These are phyloP conservation scores for Cordylochernes scorpioides DNA, from an alignment of 2,888 invertebrate genomes.

Conservation along the genomic window DNA sequence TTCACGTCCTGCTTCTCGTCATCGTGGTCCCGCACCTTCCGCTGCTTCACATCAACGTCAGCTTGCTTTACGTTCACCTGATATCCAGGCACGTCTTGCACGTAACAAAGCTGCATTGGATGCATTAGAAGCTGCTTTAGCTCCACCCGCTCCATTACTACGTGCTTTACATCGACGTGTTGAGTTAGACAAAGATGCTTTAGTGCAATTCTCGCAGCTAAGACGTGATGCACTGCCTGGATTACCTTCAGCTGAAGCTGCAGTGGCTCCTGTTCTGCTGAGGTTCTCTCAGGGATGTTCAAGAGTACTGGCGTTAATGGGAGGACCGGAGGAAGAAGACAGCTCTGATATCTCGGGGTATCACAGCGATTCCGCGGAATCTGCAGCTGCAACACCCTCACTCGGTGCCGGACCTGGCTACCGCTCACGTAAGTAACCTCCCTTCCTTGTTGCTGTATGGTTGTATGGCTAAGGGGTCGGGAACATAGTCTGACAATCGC, in stretches of 20 bases:
- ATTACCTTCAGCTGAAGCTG: slow-evolving; percentile 34
- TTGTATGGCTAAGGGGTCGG: too few relatives aligned
- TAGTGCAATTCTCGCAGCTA: slow-evolving; percentile 33
- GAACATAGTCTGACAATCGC: too few relatives aligned
- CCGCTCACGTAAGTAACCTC: too few relatives aligned
- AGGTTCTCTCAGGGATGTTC: slow-evolving; percentile 27
- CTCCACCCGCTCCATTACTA: slow-evolving; percentile 48
- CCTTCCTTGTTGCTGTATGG: too few relatives aligned
- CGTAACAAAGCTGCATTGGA: slow-evolving; percentile 66
- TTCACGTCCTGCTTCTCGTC: slow-evolving; percentile 19
- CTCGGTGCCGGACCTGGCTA: too few relatives aligned
- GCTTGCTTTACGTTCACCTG: slow-evolving; percentile 48
- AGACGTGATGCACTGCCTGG: slow-evolving; percentile 27
- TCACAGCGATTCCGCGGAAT: slow-evolving; percentile 55
- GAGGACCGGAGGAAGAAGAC: slow-evolving; percentile 23
- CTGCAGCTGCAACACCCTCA: too few relatives aligned
- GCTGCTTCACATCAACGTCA: slow-evolving; percentile 68
- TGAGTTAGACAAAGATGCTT: slow-evolving; percentile 65
- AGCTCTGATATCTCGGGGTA: slow-evolving; percentile 46
- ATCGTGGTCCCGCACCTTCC: slow-evolving; percentile 38
- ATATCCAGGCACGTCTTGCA: slow-evolving; percentile 64
- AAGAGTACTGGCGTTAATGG: slow-evolving; percentile 43
- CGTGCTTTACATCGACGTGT: slow-evolving; percentile 42
- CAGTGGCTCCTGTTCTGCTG: slow-evolving; percentile 31
- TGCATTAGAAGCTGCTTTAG: slow-evolving; percentile 38